These are phyloP conservation scores for Biston stratarius DNA, from an alignment of 2,888 invertebrate species.

Conservation along the genomic window DNA sequence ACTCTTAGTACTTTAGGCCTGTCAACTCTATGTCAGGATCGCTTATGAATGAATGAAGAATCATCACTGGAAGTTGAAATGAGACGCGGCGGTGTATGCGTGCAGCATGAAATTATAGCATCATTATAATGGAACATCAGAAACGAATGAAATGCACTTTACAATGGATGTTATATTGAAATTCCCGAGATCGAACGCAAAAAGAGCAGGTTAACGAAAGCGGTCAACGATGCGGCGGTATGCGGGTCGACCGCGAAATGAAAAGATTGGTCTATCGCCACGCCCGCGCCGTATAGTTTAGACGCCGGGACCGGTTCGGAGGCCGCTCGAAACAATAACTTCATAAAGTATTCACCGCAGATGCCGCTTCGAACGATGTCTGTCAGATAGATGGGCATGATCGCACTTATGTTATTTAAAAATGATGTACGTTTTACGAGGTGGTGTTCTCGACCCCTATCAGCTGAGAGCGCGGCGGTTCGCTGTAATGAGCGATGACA, in stretches of 20 bases:
- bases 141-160: conserved; percentile 25
- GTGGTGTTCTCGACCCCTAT: conserved; percentile 31
- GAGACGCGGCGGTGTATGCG: conserved; percentile 55
- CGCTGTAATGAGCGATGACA: conserved; percentile 22
- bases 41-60: conserved; percentile 84
- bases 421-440: conserved; percentile 36
- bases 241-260: conserved; percentile 82
- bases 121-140: conserved; percentile 45
- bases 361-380: conserved; percentile 59
- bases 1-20: conserved; percentile 64
- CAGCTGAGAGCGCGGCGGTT: conserved; percentile 22
- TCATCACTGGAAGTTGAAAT: conserved; percentile 80
- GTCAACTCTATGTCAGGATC: conserved; percentile 57
- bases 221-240: conserved; percentile 64
- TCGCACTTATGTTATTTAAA: conserved; percentile 42
- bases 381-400: conserved; percentile 51
- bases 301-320: conserved; percentile 62
- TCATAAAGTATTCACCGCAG: conserved; percentile 82
- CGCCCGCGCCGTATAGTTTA: conserved; percentile 1
- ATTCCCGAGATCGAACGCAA: conserved; percentile 48
- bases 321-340: conserved; percentile 74
- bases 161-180: conserved; percentile 32
- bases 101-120: conserved; percentile 60
- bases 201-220: conserved; percentile 61
- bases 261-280: conserved; percentile 65